A percentile compares a stretch with the other conserved stretches of the same genome.
Evolutionary conservation across 2,797 vertebrate species (phyloP).

Genomic region (Rhyacichthys aspro): DNA sequence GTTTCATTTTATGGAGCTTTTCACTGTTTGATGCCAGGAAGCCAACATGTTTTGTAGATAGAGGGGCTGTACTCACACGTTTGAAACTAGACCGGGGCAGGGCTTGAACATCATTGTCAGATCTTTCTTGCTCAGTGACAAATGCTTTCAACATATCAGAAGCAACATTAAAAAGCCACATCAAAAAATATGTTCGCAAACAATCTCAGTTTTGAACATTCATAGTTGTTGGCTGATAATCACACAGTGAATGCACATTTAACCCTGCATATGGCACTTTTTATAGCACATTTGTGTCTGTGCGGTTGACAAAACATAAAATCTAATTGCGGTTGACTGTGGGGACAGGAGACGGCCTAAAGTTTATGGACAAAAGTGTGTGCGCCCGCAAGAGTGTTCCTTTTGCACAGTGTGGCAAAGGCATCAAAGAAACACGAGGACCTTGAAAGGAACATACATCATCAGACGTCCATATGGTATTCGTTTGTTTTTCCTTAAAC

Average conservation of each 20-base stretch:
- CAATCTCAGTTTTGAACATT: slow-evolving; percentile 8
- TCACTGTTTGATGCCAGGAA: too few relatives aligned
- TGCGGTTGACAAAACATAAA: slow-evolving; percentile 31
- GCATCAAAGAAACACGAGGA: slow-evolving; percentile 46
- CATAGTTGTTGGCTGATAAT: too few relatives aligned
- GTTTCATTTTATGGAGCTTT: too few relatives aligned
- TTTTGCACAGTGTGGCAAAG: slow-evolving; percentile 35
- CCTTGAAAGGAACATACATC: slow-evolving; percentile 39
- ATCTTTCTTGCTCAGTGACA: too few relatives aligned
- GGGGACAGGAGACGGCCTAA: slow-evolving; percentile 21
- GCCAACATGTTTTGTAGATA: too few relatives aligned
- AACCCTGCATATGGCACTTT: too few relatives aligned
- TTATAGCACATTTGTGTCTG: slow-evolving; percentile 5
- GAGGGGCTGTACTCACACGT: too few relatives aligned
- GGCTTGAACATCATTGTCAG: too few relatives aligned
- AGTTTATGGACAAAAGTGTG: slow-evolving; percentile 11
- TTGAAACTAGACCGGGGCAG: too few relatives aligned
- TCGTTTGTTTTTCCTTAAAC: slow-evolving; percentile 53
- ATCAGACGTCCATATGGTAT: slow-evolving; percentile 53
- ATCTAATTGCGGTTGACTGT: slow-evolving; percentile 19
- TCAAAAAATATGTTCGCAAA: slow-evolving; percentile 13
- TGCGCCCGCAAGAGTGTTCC: slow-evolving; percentile 24
- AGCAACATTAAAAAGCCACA: too few relatives aligned
- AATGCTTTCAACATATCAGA: too few relatives aligned
- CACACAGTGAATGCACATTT: too few relatives aligned